A percentile compares a stretch with the other conserved stretches of the same genome.
Conservation (phyloP, 2,113 vertebrate genomes). For the Odontesthes bonariensis region DNA sequence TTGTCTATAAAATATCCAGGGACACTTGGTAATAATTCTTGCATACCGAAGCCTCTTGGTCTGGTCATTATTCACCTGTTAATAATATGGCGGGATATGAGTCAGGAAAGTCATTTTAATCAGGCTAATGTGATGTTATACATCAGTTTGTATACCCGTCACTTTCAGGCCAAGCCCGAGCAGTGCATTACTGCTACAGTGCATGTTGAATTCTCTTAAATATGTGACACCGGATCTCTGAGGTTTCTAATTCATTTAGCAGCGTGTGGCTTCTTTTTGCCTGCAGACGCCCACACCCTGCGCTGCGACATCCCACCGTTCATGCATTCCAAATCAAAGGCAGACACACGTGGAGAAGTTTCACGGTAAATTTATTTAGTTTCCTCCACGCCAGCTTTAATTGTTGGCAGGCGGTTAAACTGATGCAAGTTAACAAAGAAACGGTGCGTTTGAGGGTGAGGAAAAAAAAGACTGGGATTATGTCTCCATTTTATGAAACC, state of each 20-base stretch:
- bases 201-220: constrained; percentile 16
- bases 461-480: too few relatives aligned
- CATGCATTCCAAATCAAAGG: constrained; percentile 28
- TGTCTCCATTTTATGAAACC: too few relatives aligned
- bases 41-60: too few relatives aligned
- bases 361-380: not conserved
- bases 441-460: too few relatives aligned
- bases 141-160: not conserved
- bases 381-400: too few relatives aligned
- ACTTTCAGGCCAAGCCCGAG: not conserved
- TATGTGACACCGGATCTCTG: constrained; percentile 6
- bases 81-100: too few relatives aligned
- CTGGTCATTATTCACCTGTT: too few relatives aligned
- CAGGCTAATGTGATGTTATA: not conserved
- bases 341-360: not conserved
- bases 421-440: too few relatives aligned
- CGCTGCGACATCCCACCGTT: constrained; percentile 8
- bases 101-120: too few relatives aligned
- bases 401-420: too few relatives aligned
- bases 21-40: too few relatives aligned
- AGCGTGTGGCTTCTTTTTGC: constrained; percentile 6
- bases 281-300: constrained; percentile 3
- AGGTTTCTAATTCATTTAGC: constrained; percentile 35
- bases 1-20: too few relatives aligned
- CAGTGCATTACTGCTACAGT: not conserved